Evolutionary conservation across 2,797 vertebrate species (phyloP), one percentile per base, ranked within the genome.

Genomic region (Clarias platycephalus): DNA sequence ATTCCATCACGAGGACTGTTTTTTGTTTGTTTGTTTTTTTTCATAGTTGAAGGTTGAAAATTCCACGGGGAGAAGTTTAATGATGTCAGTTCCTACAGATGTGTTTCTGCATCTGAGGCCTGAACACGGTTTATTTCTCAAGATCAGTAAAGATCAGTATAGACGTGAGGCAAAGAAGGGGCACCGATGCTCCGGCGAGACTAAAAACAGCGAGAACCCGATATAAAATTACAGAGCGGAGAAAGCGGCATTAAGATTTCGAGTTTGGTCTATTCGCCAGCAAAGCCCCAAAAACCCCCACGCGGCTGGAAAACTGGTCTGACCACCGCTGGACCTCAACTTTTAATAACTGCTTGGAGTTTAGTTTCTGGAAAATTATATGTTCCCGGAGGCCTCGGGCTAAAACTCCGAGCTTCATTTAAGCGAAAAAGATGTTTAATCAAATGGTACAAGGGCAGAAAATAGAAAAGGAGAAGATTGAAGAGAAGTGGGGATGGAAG

Each of bases 311-410:
- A 86, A 87, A 81, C 76, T 88, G 87, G 85, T 87, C 86, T 88
- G 86, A 89, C 86, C 85, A 87, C 85, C 66, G 10, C 82, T 76
- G 87, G 82, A 63, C 85, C 86, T 87, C 82, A 71, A 87, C 86
- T 85, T 85, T 87, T 88, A 89, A 90, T 88, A 87, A 88, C 76
- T 66, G 60, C 84, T 75, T 88, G 87, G 88, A 78, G 62, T 90
- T 82, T 83, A 88, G 85, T 88, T 87, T 87, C 82, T 86, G 78
- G 64, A 67, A 88, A 89, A 90, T 90, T 86, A 83, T 64, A 89
- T 34, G 86, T 87, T 90, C 80, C 85, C 62, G 26, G 31, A 68
- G 82, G 63, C 74, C 86, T 49, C 34, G 28, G 49, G 74, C 49
- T 83, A 83, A 80, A 86, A 44, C 44, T 86, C 72, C n/a, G 49